Evolutionary conservation across 1,140 invertebrate species (phyloP), one percentile per base, ranked within the genome.

Genomic region (Aphis craccivora): DNA sequence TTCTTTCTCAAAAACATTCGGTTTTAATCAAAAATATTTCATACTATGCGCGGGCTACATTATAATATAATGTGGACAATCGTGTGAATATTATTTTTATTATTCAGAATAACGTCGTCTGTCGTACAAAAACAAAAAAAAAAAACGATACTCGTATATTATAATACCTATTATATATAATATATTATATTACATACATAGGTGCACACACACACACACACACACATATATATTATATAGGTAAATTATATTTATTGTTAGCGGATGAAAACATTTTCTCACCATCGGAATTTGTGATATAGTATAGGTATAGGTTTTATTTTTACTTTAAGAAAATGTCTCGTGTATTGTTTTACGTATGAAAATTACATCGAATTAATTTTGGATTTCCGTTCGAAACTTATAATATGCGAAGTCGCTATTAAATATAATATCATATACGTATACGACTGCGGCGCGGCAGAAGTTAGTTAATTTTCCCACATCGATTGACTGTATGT

Each of bases 401-500:
- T 53, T 89, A 22, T 53, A 53, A 37, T 53, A 45, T 89, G 1
- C 35, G 83, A 9, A 76, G 60, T 76, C 83, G 22, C 40, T 87
- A 86, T 43, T 87, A 87, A 45, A 87, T 48, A 55, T 45, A 14
- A 55, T 89, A 55, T 88, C 18, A 88, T 40, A 83, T n/a, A 86
- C 4, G 23, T 45, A 86, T 9, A 11, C 86, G 30, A 88, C 18
- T n/a, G n/a, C 20, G 6, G 45, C 35, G 51, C n/a, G 6, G 30
- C 48, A 53, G 87, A 48, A 25, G 87, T 88, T 35, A 53, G 51
- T 89, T 40, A 90, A 60, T 90, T 90, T 90, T 90, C 88, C 88
- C 88, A 90, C 88, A 90, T 90, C 53, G 51, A 90, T 90, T 60
- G 53, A 40, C 88, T 4, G 88, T 25, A 30, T 7, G 53, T n/a